These are phyloP conservation scores for Pectinophora gossypiella DNA, from an alignment of 1,140 invertebrate species.

Conservation along the genomic window DNA sequence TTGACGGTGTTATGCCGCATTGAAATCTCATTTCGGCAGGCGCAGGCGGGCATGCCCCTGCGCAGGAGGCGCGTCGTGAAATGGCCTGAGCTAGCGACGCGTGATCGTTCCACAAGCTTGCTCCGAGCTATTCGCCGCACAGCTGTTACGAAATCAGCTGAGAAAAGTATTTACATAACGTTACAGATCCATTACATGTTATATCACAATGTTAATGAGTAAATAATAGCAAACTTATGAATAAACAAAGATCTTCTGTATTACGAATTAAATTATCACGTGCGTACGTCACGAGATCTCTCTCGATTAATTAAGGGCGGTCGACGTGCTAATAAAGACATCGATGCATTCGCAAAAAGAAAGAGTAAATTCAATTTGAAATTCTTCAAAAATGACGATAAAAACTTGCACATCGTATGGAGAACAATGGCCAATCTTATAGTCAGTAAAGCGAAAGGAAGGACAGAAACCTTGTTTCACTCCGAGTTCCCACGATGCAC, in stretches of 20 bases:
- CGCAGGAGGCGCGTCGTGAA: too few species aligned
- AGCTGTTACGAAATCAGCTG: slow-evolving; percentile 37
- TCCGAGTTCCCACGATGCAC: slow-evolving; percentile 47
- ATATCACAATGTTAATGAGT: slow-evolving; percentile 7
- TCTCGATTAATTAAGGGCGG: too few species aligned
- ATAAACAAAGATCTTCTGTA: background rate
- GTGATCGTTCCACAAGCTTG: slow-evolving; percentile 39
- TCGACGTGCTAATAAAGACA: too few species aligned
- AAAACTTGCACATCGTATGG: slow-evolving; percentile 19
- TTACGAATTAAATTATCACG: background rate
- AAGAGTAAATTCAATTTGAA: background rate
- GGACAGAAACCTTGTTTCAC: slow-evolving; percentile 52
- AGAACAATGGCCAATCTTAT: slow-evolving; percentile 53
- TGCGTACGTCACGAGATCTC: too few species aligned
- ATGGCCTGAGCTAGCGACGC: slow-evolving; percentile 33
- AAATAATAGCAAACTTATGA: background rate
- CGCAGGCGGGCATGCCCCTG: background rate
- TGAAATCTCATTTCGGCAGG: background rate
- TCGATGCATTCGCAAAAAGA: background rate
- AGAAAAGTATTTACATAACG: slow-evolving; percentile 27
- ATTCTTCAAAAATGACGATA: slow-evolving; percentile 3
- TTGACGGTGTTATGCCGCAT: too few species aligned
- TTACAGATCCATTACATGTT: slow-evolving; percentile 30
- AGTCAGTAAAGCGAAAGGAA: slow-evolving; percentile 53
- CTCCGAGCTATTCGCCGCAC: slow-evolving; percentile 30